Conservation (phyloP, 2,888 invertebrate genomes). For the Euproctis similis region DNA sequence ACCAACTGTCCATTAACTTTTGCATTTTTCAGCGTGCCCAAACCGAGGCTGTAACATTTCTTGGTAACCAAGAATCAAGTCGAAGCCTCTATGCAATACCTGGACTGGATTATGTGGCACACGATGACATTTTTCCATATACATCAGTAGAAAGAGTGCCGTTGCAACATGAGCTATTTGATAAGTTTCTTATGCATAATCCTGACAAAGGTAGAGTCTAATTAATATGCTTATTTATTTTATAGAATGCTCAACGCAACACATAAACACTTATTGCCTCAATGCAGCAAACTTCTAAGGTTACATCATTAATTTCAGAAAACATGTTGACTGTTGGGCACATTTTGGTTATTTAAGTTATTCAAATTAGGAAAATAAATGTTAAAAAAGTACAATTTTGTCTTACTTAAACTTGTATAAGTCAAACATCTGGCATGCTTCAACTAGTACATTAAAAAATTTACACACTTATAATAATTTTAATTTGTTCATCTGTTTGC, state of each 20-base stretch:
- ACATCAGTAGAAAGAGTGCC: constrained; percentile 91
- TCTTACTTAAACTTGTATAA: no score
- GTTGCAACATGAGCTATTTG: constrained; percentile 96
- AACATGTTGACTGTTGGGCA: no score
- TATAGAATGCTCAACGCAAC: neutral
- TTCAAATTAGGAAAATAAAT: no score
- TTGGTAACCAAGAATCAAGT: constrained; percentile 96
- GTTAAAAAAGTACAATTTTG: no score
- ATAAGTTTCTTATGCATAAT: constrained; percentile 91
- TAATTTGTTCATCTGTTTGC: constrained; percentile 2
- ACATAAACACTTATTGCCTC: neutral
- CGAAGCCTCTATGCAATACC: constrained; percentile 97
- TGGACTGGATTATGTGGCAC: constrained; percentile 97
- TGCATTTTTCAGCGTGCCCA: constrained; percentile 89
- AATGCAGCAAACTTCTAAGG: no score
- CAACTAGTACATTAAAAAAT: no score
- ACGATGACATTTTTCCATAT: constrained; percentile 98
- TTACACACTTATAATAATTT: no score
- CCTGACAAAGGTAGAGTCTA: constrained; percentile 81
- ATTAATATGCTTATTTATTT: no score
- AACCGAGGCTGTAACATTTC: constrained; percentile 97
- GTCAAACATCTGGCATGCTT: no score
- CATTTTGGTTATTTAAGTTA: no score
- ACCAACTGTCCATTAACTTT: no score
- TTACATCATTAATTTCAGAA: no score